A percentile compares a stretch with the other conserved stretches of the same genome.
phyloP scores from a whole-genome alignment of 2,113 vertebrate species.

The Zeus faber region DNA sequence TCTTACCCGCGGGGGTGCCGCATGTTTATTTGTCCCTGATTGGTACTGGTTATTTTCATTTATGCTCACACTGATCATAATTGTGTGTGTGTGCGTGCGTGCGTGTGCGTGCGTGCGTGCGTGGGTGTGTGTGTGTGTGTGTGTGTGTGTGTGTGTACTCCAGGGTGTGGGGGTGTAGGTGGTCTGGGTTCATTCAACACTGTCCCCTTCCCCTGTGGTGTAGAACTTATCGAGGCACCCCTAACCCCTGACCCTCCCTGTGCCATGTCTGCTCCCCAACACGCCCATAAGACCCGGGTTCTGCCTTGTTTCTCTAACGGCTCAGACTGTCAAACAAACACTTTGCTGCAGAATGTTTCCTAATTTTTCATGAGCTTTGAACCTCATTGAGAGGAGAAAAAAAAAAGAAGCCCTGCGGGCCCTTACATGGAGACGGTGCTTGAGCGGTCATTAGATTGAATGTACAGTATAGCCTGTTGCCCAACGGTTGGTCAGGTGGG shows the following conservation, averaged over 20 bases:
- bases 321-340: slow-evolving; percentile 24
- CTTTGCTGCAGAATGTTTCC: neutral
- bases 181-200: slow-evolving; percentile 65
- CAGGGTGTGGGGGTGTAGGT: slow-evolving; percentile 33
- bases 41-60: slow-evolving; percentile 59
- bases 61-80: slow-evolving; percentile 22
- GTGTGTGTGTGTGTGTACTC: slow-evolving; percentile 13
- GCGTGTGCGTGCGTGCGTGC: slow-evolving; percentile 12
- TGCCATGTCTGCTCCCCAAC: slow-evolving; percentile 11
- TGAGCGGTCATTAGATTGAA: no score
- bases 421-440: no score
- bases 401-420: no score
- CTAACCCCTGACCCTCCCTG: slow-evolving; percentile 9
- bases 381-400: neutral
- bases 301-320: slow-evolving; percentile 33
- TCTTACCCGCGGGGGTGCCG: slow-evolving; percentile 37
- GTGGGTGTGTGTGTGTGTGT: slow-evolving; percentile 2
- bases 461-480: no score
- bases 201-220: slow-evolving; percentile 40
- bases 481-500: no score
- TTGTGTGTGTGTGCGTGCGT: slow-evolving; percentile 4
- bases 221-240: slow-evolving; percentile 50
- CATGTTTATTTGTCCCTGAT: slow-evolving; percentile 69
- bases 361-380: neutral
- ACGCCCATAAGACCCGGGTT: slow-evolving; percentile 8